Base-by-base conservation (phyloP, 2,888 invertebrate species). In the Thymelicus sylvestris region DNA sequence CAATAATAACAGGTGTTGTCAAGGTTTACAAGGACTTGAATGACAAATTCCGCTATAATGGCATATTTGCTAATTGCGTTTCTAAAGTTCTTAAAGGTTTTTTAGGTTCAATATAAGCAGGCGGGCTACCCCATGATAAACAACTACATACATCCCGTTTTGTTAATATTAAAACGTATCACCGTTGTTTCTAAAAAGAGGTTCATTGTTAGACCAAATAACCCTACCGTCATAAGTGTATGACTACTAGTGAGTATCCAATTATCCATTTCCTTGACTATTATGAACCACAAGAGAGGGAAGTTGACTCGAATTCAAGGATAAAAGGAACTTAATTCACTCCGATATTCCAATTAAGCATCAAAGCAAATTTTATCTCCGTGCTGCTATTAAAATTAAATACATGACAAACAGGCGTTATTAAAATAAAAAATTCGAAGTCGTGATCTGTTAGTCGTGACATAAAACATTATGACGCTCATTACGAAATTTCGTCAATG, bases 401-500 rank as follows among this genome's bases (percentile, higher is more conserved):
- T 66, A 69, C 65, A 15, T 61, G 50, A 47, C 60, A 68, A 61
- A 48, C 55, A 60, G 68, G 15, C 8, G 65, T 64, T 60, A 70
- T 52, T 65, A 65, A 74, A 71, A 73, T 74, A 66, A 74, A 73
- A 71, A 72, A 72, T 66, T 63, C 68, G 64, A 71, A 77, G 75
- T 79, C 80, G 76, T 77, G 77, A 75, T 74, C 69, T 66, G 74
- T 65, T 66, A 81, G 77, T 82, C 85, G 86, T 89, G 86, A 84
- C 83, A 81, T 80, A 84, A 83, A 82, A 79, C 78, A 80, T 81
- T 76, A 77, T 75, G 73, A 82, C 79, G 78, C 75, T 74, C 75
- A 79, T 87, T 89, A 86, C 83, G 83, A 88, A 88, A 90, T 78
- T 78, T 80, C 73, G 74, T 86, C 89, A 90, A 90, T 90, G 89